Evolutionary conservation across 2,797 vertebrate genomes (phyloP).

Genomic region (Intellagama lesueurii): DNA sequence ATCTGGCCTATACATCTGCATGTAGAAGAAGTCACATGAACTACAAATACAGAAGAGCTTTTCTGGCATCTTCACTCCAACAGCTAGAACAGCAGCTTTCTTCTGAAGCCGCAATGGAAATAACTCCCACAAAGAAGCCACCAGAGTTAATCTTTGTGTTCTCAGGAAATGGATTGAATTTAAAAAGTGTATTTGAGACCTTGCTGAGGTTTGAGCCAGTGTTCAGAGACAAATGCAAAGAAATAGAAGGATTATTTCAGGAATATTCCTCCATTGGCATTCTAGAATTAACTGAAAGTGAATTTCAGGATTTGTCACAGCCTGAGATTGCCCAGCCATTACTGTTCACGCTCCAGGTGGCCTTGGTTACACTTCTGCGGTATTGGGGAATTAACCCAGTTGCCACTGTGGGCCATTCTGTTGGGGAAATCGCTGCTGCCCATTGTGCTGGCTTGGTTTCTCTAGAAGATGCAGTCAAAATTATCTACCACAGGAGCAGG

Average conservation of each 20-base stretch:
- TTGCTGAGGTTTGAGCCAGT: slow-evolving; percentile 80
- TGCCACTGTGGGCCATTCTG: slow-evolving; percentile 82
- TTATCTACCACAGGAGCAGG: slow-evolving; percentile 83
- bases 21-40: slow-evolving; percentile 86
- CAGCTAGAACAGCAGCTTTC: slow-evolving; percentile 80
- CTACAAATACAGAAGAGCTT: slow-evolving; percentile 84
- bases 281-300: slow-evolving; percentile 69
- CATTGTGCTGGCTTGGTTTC: slow-evolving; percentile 88
- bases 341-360: slow-evolving; percentile 88
- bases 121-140: slow-evolving; percentile 56
- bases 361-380: slow-evolving; percentile 80
- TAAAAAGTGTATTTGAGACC: slow-evolving; percentile 82
- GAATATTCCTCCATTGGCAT: slow-evolving; percentile 72
- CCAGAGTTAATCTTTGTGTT: slow-evolving; percentile 86
- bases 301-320: slow-evolving; percentile 70
- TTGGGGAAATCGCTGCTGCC: slow-evolving; percentile 88
- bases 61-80: slow-evolving; percentile 78
- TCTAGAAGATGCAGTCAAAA: slow-evolving; percentile 87
- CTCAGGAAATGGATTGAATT: slow-evolving; percentile 86
- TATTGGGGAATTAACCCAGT: slow-evolving; percentile 86
- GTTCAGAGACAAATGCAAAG: slow-evolving; percentile 84
- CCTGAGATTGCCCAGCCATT: slow-evolving; percentile 84
- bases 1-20: slow-evolving; percentile 85
- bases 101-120: slow-evolving; percentile 56
- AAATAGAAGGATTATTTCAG: slow-evolving; percentile 82